phyloP scores from a whole-genome alignment of 2,113 vertebrate species.

The Sceloporus undulatus region DNA sequence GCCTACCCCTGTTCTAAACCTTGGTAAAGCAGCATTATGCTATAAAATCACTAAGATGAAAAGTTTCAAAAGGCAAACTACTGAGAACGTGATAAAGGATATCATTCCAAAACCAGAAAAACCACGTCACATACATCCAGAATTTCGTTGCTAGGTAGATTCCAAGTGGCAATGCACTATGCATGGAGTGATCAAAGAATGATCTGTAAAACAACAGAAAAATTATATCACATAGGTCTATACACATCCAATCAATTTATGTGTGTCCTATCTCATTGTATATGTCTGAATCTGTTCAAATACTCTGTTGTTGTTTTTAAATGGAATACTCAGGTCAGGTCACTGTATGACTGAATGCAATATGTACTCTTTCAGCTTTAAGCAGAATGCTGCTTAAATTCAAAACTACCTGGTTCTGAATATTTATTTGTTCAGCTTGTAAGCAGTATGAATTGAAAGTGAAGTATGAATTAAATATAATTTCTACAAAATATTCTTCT shows the following conservation, averaged over 20 bases:
- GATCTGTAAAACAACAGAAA: constrained; percentile 84
- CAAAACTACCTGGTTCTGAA: neutral
- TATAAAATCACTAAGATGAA: constrained; percentile 30
- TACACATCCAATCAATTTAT: constrained; percentile 25
- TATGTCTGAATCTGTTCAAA: neutral
- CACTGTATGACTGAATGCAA: neutral
- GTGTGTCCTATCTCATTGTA: constrained; percentile 10
- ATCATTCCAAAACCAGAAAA: constrained; percentile 99
- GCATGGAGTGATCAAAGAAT: constrained; percentile 99
- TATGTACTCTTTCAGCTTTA: neutral
- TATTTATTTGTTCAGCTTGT: neutral
- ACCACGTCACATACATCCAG: constrained; percentile 99
- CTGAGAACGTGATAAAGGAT: constrained; percentile 85
- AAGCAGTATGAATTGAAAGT: neutral
- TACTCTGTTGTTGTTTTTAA: neutral
- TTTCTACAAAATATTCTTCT: neutral
- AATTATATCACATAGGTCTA: neutral
- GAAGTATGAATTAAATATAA: neutral
- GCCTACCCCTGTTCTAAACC: too few species aligned
- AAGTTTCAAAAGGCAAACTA: constrained; percentile 12
- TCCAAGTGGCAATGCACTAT: constrained; percentile 96
- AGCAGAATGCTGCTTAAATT: neutral
- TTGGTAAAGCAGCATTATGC: neutral
- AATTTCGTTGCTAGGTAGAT: constrained; percentile 99
- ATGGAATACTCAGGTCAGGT: too few species aligned